Evolutionary conservation across 2,113 vertebrate species (phyloP), one percentile per base, ranked within the genome.

Genomic region (Oplegnathus fasciatus): DNA sequence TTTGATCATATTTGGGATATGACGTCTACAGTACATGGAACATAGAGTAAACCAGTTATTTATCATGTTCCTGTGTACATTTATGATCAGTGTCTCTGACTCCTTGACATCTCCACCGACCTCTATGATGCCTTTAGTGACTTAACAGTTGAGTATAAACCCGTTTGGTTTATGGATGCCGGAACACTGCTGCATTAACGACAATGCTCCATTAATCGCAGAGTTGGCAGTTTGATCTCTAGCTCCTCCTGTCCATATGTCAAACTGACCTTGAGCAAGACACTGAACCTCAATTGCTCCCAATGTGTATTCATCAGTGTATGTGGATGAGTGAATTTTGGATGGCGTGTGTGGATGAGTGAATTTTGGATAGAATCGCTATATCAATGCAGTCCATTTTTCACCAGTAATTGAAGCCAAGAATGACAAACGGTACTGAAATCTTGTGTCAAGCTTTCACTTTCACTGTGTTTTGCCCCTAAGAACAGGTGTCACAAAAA

Each of bases 1-100:
- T 65, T 20, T 65, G 40, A 52, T 83, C 9, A 69, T 52, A 77
- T 85, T 73, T 54, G 0, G 10, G 10, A 66, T 48, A 50, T 68
- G 46, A 54, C 22, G 0, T 58, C 60, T n/a, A 32, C 42, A 66
- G 7, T 6, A 34, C 17, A 55, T 57, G 14, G 18, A 73, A n/a
- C 37, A 80, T 18, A 9, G 2, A 28, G 5, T 72, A 24, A 70
- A 48, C 1, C 18, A n/a, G 52, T 32, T 70, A 52, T 52, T 73
- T 64, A 44, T 79, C 44, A 44, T 72, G 58, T 69, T 24, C 2
- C 17, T 75, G 1, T 54, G 18, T 28, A 68, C n/a, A 15, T 58
- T 3, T n/a, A 52, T 8, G 42, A 60, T 26, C 18, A 32, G 11
- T 3, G 42, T 30, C 57, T 70, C 20, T 34, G 15, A 57, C 50